Percentiles rank a stretch among this genome's conserved stretches.
Evolutionary conservation across 2,113 vertebrate species (phyloP).

Genomic region (Enhydra lutris): DNA sequence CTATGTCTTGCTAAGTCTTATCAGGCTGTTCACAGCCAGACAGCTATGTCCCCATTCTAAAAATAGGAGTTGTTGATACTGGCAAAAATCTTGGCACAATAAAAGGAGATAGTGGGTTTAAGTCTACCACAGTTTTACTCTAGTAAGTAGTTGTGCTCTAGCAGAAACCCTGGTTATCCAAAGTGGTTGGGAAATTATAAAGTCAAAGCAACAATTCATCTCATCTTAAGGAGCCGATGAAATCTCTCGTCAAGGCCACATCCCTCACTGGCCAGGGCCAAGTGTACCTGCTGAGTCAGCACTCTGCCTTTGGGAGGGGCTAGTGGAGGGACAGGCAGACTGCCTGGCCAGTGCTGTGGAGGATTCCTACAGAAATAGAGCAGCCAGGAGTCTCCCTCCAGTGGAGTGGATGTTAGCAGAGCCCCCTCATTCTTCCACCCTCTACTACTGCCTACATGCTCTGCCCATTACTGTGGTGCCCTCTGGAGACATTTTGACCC

Average conservation of each 20-base stretch:
- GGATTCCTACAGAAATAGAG: not conserved
- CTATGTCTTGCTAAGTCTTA: not conserved
- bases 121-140: not conserved
- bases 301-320: not conserved
- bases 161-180: slow-evolving; percentile 22
- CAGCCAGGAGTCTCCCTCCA: accelerated
- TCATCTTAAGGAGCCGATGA: not conserved
- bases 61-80: slow-evolving; percentile 40
- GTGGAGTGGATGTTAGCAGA: too few species aligned
- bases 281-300: not conserved
- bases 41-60: not conserved
- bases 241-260: not conserved
- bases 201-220: slow-evolving; percentile 17
- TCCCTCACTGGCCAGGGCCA: not conserved
- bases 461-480: not conserved
- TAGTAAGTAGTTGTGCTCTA: slow-evolving; percentile 10
- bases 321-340: accelerated
- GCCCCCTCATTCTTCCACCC: too few species aligned
- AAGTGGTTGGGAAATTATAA: slow-evolving; percentile 48
- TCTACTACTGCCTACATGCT: accelerated
- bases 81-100: not conserved
- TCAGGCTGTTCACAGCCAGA: not conserved
- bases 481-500: not conserved
- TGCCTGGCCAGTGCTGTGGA: too few species aligned
- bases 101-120: not conserved